Conservation (phyloP, 2,797 vertebrate species). For the Arrhamphus sclerolepis region DNA sequence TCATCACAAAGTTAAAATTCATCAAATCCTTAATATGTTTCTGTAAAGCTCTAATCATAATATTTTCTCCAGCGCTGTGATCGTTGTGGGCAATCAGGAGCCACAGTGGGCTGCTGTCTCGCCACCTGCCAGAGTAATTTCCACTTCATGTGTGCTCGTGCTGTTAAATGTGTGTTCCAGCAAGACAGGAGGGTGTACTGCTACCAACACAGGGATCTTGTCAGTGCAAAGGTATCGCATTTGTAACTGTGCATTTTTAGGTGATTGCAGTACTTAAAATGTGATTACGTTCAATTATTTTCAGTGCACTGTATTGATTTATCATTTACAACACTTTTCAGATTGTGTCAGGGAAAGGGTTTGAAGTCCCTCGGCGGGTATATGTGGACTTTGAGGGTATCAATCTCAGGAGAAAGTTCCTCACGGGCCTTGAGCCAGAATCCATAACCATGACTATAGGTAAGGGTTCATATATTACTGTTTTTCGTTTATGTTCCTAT, state of each 20-base stretch:
- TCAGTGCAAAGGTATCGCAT: slow-evolving; percentile 83
- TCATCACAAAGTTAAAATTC: no score
- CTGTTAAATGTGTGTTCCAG: slow-evolving; percentile 89
- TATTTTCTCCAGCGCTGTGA: slow-evolving; percentile 86
- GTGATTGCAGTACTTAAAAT: neutral
- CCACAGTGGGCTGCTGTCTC: slow-evolving; percentile 93
- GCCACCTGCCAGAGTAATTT: slow-evolving; percentile 92
- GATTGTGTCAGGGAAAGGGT: slow-evolving; percentile 83
- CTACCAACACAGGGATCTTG: slow-evolving; percentile 85
- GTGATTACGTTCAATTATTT: no score
- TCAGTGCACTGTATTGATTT: neutral
- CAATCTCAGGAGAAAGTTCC: slow-evolving; percentile 90
- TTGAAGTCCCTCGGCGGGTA: slow-evolving; percentile 88
- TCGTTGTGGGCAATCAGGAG: slow-evolving; percentile 87
- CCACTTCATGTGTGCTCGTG: slow-evolving; percentile 95
- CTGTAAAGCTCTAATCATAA: neutral
- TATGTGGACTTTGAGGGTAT: slow-evolving; percentile 94
- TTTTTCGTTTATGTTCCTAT: neutral
- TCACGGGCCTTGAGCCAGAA: slow-evolving; percentile 90
- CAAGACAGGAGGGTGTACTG: slow-evolving; percentile 93
- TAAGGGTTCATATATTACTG: slow-evolving; percentile 50
- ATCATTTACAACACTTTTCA: slow-evolving; percentile 45
- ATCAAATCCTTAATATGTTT: neutral
- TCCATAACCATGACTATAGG: slow-evolving; percentile 90
- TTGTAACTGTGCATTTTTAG: neutral